Evolutionary conservation across 2,888 invertebrate species (phyloP), one percentile per base, ranked within the genome.

Genomic region (Zygaena filipendulae): DNA sequence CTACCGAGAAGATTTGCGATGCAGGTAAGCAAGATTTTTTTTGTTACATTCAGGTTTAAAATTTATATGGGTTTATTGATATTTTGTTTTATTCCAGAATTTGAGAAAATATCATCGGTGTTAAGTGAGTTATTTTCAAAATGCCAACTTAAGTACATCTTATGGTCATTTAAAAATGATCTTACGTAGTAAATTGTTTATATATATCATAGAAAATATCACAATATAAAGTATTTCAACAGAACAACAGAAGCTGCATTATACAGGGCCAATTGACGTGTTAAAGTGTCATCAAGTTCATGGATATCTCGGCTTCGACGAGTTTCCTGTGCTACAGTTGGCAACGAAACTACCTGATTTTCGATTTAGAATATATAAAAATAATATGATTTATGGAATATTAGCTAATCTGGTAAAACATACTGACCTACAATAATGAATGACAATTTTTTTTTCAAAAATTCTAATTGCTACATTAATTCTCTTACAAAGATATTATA

Each of bases 311-410:
- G n/a, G n/a, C n/a, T n/a, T n/a, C n/a, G 77, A 83, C 16, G 71
- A 81, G 19, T 88, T 86, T 41, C 90, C 90, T 0, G 86, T 88
- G 31, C 59, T 90, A 10, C 85, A 84, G 54, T 67, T 88, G 11
- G 81, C 80, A 16, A 72, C 81, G 0, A 63, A 68, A 29, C 82
- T 87, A 48, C 88, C 89, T 3, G 88, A 90, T 56, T 83, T 86
- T 36, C 72, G 87, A 33, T 82, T 84, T 42, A 71, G 88, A 37
- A 81, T 88, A 57, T 86, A 82, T 49, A 85, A 85, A 44, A 82
- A 84, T 26, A 92, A 91, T 57, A 82, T 85, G 51, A 63, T 91
- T 2, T 55, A 71, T 5, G 83, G 81, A 36, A 86, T 90, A 18
- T 71, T 79, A 3, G 59, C 63, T 5, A 75, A 81, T 47, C 62